These are phyloP conservation scores for Silurus glanis DNA, from an alignment of 2,113 vertebrate species.

Conservation along the genomic window DNA sequence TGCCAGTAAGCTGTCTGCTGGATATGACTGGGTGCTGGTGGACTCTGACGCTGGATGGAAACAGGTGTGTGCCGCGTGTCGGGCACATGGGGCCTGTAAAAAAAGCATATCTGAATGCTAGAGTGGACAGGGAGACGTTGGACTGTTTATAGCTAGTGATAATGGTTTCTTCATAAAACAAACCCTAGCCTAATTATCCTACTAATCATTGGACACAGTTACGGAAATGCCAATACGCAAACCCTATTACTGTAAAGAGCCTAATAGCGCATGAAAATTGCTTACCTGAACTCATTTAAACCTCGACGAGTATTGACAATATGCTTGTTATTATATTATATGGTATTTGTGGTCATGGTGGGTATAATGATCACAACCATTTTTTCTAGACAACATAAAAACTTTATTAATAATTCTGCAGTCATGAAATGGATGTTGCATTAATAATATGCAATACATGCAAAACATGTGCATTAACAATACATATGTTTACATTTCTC, in stretches of 20 bases:
- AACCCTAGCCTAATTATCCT: conserved; percentile 67
- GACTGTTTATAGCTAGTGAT: conserved; percentile 77
- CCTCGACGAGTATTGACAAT: neutral
- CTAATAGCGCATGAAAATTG: conserved; percentile 23
- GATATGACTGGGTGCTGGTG: conserved; percentile 18
- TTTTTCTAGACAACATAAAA: neutral
- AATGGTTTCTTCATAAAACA: conserved; percentile 73
- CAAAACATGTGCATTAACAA: neutral
- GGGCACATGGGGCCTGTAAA: conserved; percentile 71
- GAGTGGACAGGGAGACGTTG: conserved; percentile 56
- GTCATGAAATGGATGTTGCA: neutral
- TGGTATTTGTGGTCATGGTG: neutral
- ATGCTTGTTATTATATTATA: conserved; percentile 8
- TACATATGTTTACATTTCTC: neutral
- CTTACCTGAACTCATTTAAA: conserved; percentile 20
- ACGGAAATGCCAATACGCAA: conserved; percentile 5
- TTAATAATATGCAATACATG: neutral
- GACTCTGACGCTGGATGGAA: conserved; percentile 47
- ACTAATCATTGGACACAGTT: conserved; percentile 51
- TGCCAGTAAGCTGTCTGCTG: conserved; percentile 31
- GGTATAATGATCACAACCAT: neutral
- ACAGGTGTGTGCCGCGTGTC: conserved; percentile 70
- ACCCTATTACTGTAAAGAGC: conserved; percentile 25
- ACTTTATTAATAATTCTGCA: conserved; percentile 18
- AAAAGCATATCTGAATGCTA: conserved; percentile 57